Percentiles rank a stretch among this genome's conserved stretches.
These are phyloP conservation scores for Odontophorus gujanensis DNA, from an alignment of 2,113 vertebrate species.

Conservation along the genomic window DNA sequence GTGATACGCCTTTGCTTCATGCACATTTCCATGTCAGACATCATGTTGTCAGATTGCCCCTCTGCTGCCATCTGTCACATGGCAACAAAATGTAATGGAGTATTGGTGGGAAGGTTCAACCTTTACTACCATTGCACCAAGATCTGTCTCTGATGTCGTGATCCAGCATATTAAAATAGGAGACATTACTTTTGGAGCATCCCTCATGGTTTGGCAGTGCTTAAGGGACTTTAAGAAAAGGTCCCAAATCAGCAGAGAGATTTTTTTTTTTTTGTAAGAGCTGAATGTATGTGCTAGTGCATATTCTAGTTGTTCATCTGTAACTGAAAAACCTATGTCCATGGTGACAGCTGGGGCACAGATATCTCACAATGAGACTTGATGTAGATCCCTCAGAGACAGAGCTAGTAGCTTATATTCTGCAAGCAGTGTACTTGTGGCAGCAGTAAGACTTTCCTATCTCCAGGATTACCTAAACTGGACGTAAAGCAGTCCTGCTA, in stretches of 20 bases:
- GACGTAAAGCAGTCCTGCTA: background rate
- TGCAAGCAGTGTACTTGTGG: background rate
- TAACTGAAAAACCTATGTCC: accelerated
- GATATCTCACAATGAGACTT: background rate
- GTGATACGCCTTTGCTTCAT: too few species aligned
- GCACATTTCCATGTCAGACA: too few species aligned
- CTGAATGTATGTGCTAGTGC: background rate
- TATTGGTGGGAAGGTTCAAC: too few species aligned
- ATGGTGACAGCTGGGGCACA: background rate
- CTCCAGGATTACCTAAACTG: background rate
- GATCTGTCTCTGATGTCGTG: too few species aligned
- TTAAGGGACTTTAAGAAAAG: background rate
- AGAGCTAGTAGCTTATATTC: background rate
- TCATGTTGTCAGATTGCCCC: too few species aligned
- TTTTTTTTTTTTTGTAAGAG: background rate
- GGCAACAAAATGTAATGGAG: too few species aligned
- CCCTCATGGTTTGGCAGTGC: background rate
- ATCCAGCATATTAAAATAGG: too few species aligned
- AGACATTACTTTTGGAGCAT: too few species aligned
- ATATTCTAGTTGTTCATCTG: background rate
- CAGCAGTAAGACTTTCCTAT: background rate
- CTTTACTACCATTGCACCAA: too few species aligned
- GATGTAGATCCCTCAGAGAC: background rate
- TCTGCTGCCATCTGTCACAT: too few species aligned
- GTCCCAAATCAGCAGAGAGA: background rate